Base-by-base conservation (phyloP, 2,797 vertebrate species). In the Brotula barbata region DNA sequence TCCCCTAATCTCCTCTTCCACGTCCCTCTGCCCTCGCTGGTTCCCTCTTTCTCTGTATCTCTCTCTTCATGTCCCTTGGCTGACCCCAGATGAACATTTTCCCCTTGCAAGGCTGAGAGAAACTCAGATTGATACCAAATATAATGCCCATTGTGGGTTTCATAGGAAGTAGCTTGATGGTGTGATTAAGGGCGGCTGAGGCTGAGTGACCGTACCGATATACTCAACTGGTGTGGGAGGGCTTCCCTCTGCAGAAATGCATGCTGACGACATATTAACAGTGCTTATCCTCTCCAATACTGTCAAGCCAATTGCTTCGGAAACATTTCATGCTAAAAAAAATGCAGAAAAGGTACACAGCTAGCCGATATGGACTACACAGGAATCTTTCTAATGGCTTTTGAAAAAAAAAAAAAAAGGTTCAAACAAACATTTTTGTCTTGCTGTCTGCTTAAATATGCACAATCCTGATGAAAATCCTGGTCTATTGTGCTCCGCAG, bases 1-100 rank as follows among this genome's bases (percentile, higher is more conserved):
- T 86, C 88, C 91, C 84, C 81, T 95, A 94, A 95, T 95, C 88
- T 93, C 90, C 74, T 85, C 88, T 88, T 89, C 91, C 90, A 90
- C 78, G 81, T 77, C 83, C 77, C 71, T 80, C 75, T 78, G 44
- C 73, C 73, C 72, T 76, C 72, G 31, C 31, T 45, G 45, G 19
- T 76, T 74, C 78, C 82, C 77, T 74, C 72, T 79, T 78, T 64
- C 75, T 66, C 63, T 34, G 71, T 75, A 78, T 82, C 82, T 85
- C 73, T 68, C 70, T 73, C 68, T 63, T 43, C 41, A 77, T 87
- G 92, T 93, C 92, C 94, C 87, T 91, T 94, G 92, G 90, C 89
- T 94, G 91, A 94, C 90, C 92, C 83, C 88, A n/a, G 69, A 78
- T 86, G 89, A 91, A 88, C 88, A 92, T 87, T 92, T 91, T 88